Conservation (phyloP, 23 tunicate species). For the Botrylloides violaceus region DNA sequence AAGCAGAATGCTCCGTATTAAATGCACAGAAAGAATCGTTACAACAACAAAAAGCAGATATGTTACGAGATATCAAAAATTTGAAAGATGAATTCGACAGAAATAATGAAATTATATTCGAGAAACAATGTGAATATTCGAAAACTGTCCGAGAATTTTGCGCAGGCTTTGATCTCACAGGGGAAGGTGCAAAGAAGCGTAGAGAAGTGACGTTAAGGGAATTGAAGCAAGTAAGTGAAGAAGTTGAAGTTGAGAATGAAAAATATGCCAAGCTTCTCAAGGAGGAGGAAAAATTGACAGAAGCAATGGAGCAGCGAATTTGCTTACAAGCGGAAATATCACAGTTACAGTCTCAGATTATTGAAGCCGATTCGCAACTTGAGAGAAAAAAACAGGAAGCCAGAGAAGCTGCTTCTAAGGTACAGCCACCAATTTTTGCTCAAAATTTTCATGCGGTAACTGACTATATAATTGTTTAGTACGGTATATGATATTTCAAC, state of each 20-base stretch:
- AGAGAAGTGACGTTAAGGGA: background rate
- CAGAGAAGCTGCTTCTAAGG: background rate
- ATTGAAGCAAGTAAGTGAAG: background rate
- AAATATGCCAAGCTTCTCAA: background rate
- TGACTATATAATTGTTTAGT: no score
- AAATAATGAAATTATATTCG: background rate
- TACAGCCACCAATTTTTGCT: no score
- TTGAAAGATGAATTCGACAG: background rate
- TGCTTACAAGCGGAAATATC: conserved; percentile 21
- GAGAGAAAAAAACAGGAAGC: background rate
- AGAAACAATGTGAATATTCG: conserved; percentile 6
- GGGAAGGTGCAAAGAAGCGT: conserved; percentile 12
- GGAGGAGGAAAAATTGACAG: conserved; percentile 12
- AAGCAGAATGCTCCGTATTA: conserved; percentile 18
- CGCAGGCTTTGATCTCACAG: conserved; percentile 9
- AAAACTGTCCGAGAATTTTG: conserved; percentile 3
- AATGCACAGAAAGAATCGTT: conserved; percentile 1
- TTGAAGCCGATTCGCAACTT: background rate
- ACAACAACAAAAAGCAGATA: background rate
- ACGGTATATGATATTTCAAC: no score
- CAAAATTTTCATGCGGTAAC: no score
- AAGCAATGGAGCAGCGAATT: conserved; percentile 9
- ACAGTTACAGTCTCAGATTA: conserved; percentile 11
- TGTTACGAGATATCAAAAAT: background rate
- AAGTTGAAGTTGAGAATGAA: background rate